Evolutionary conservation across 2,797 vertebrate species (phyloP), one percentile per base, ranked within the genome.

Genomic region (Paedocypris micromegethes): DNA sequence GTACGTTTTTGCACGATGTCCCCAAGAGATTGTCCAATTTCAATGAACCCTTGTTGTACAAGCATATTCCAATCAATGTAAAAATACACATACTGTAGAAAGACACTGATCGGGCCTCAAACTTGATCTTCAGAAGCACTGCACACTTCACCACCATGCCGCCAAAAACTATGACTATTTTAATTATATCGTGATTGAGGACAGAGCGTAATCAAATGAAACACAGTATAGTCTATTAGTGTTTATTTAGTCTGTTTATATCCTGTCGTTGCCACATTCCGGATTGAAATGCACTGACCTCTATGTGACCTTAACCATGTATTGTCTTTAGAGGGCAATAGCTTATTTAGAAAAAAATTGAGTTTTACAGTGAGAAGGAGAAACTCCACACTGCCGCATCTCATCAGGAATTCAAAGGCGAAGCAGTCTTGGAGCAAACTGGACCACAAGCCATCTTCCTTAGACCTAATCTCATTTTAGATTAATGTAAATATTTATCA

Each of bases 401-500:
- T 81, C 72, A 77, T 84, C 68, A 77, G 47, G 72, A 70, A 80
- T 82, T 73, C 73, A 58, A 52, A 72, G 64, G 51, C 23, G 39
- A 61, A 68, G 63, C 38, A 37, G 42, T 76, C 65, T 64, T 66
- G 63, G 38, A 75, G 59, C 47, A 40, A 42, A 48, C 47, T 47
- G 57, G 59, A 64, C 56, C 59, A 44, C 40, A 54, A 77, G 69
- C 72, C 59, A 55, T 64, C 63, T 73, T 55, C 53, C 47, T 40
- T 41, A 43, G 40, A 50, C 39, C 40, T 78, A 75, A 79, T 75
- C 67, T 79, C 42, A 76, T 80, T 80, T 67, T 60, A 78, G 58
- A 78, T 70, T 48, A 79, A 76, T 74, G 78, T 70, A 76, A 75
- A 81, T 81, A 78, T 74, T 80, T 79, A 72, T 72, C 60, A 46